Percentiles rank a stretch among this genome's conserved stretches.
phyloP scores from a whole-genome alignment of 37 sponge, comb jelly and placozoan species.

The Haliclona indistincta region DNA sequence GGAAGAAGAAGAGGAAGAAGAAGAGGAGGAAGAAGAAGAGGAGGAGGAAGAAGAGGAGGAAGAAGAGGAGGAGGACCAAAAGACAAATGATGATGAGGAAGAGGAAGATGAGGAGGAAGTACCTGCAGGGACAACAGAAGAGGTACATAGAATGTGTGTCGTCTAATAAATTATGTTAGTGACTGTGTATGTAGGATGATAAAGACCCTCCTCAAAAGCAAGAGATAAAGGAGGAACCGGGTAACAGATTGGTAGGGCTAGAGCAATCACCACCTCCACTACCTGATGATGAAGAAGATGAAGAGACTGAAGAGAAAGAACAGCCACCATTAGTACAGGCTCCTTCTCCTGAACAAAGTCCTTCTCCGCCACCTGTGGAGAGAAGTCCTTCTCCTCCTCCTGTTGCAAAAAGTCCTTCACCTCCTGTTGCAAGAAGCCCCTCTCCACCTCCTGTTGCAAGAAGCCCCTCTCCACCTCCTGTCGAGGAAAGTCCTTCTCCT shows the following conservation, averaged over 20 bases:
- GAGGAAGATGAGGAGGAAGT: constrained; percentile 27
- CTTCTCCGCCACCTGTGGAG: neutral
- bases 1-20: constrained; percentile 28
- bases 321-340: neutral
- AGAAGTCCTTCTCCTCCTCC: neutral
- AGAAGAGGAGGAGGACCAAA: constrained; percentile 18
- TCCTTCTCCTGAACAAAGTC: neutral
- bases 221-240: too few relatives aligned
- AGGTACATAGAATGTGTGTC: neutral
- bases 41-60: constrained; percentile 43
- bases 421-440: neutral
- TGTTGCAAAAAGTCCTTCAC: neutral
- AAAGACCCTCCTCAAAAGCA: constrained; percentile 3
- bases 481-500: neutral
- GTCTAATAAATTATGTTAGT: too few relatives aligned
- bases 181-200: constrained; percentile 4
- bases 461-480: neutral
- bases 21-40: constrained; percentile 22
- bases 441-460: neutral
- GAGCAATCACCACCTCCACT: constrained; percentile 26
- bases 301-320: constrained; percentile 41
- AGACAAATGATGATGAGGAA: neutral
- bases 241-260: too few relatives aligned
- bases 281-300: constrained; percentile 38
- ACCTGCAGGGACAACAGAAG: neutral